phyloP scores from a whole-genome alignment of 2,888 invertebrate genomes.

The Itoplectis maculator region DNA sequence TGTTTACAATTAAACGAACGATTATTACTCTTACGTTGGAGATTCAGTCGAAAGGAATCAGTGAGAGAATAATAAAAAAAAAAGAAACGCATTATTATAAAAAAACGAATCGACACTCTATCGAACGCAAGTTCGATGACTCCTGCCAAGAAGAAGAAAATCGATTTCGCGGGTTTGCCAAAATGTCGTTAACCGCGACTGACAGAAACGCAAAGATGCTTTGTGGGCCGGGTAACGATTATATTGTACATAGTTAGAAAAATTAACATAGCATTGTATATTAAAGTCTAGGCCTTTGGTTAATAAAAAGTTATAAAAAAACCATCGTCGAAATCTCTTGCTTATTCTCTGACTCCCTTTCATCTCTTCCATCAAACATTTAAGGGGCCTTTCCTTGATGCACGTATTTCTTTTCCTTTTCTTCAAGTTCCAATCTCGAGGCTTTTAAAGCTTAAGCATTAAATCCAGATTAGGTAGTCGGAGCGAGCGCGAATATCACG shows the following conservation, averaged over 20 bases:
- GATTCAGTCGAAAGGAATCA: background rate
- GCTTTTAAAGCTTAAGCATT: conserved; percentile 5
- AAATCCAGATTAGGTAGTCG: conserved; percentile 41
- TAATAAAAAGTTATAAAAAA: conserved; percentile 76
- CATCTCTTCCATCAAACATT: conserved; percentile 14
- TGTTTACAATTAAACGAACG: conserved; percentile 34
- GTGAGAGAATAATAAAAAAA: conserved; percentile 4
- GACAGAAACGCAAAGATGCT: conserved; percentile 49
- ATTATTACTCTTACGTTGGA: conserved; percentile 17
- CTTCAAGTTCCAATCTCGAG: background rate
- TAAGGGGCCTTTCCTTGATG: conserved; percentile 12
- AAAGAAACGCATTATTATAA: conserved; percentile 31
- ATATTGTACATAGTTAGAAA: conserved; percentile 79
- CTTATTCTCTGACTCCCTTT: too few species aligned
- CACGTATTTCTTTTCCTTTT: conserved; percentile 11
- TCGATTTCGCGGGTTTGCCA: conserved; percentile 66
- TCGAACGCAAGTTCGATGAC: conserved; percentile 72
- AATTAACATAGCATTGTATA: conserved; percentile 77
- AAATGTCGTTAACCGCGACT: conserved; percentile 45
- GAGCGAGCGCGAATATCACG: conserved; percentile 2
- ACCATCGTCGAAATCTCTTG: too few species aligned
- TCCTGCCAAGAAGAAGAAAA: conserved; percentile 77
- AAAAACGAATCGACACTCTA: conserved; percentile 61
- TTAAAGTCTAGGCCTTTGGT: conserved; percentile 79
- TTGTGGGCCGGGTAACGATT: conserved; percentile 70